phyloP scores from a whole-genome alignment of 2,888 invertebrate genomes.

The Chalcis sispes region DNA sequence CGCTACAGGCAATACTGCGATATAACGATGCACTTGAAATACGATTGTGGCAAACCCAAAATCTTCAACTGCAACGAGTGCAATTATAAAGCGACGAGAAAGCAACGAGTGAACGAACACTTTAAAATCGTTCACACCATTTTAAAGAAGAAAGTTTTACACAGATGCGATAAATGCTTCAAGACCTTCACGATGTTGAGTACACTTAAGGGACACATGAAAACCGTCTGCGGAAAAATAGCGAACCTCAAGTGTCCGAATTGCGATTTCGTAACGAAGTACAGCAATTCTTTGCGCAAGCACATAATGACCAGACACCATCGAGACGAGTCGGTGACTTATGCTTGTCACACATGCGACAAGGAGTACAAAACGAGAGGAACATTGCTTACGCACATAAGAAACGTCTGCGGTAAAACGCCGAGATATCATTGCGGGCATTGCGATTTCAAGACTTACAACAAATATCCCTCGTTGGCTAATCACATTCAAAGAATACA shows the following conservation, averaged over 20 bases:
- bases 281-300: slow-evolving; percentile 2
- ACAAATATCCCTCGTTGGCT: slow-evolving; percentile 29
- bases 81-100: neutral
- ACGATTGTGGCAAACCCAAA: slow-evolving; percentile 23
- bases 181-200: slow-evolving; percentile 14
- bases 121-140: slow-evolving; percentile 1
- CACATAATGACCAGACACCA: slow-evolving; percentile 19
- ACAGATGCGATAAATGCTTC: neutral
- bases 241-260: neutral
- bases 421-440: slow-evolving; percentile 9
- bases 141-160: neutral
- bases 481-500: slow-evolving; percentile 38
- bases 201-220: neutral
- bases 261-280: slow-evolving; percentile 30
- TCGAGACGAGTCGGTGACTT: neutral
- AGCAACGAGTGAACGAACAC: slow-evolving; percentile 19
- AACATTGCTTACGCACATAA: slow-evolving; percentile 53
- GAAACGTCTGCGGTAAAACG: slow-evolving; percentile 16
- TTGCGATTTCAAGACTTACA: slow-evolving; percentile 27
- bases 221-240: neutral
- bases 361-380: slow-evolving; percentile 71
- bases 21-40: slow-evolving; percentile 44
- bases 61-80: slow-evolving; percentile 10
- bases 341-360: slow-evolving; percentile 67
- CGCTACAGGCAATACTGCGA: slow-evolving; percentile 34